Conservation (phyloP, 2,888 invertebrate genomes). For the Dasysyrphus albostriatus region DNA sequence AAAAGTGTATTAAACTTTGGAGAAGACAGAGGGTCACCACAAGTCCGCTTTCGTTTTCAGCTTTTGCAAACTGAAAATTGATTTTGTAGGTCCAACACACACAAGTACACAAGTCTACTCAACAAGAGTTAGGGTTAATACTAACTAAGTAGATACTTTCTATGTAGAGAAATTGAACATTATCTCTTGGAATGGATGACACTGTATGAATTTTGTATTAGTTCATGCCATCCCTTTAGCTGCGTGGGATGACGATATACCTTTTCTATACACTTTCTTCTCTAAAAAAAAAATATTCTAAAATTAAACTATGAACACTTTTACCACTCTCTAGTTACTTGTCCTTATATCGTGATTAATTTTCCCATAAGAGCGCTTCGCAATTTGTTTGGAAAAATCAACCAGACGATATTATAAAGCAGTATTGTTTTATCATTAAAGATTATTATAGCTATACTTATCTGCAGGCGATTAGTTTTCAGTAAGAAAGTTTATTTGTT, state of each 20-base stretch:
- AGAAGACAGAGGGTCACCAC: too few relatives aligned
- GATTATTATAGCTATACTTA: background rate
- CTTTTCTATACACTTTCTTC: background rate
- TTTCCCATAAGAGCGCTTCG: background rate
- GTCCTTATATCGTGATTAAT: background rate
- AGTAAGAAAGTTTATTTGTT: background rate
- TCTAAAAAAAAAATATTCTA: background rate
- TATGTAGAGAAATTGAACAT: too few relatives aligned
- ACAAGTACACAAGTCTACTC: background rate
- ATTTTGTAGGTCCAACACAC: too few relatives aligned
- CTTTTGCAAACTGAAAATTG: too few relatives aligned
- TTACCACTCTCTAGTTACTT: background rate
- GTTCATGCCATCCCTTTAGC: background rate
- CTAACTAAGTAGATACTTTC: background rate
- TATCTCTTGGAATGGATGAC: background rate
- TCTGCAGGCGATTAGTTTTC: background rate
- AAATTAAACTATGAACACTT: background rate
- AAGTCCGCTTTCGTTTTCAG: too few relatives aligned
- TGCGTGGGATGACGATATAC: background rate
- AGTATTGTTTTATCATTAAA: background rate
- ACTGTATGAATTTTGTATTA: too few relatives aligned
- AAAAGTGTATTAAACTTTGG: too few relatives aligned
- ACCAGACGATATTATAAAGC: background rate
- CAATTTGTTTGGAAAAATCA: background rate
- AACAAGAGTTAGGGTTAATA: background rate